A percentile compares a stretch with the other conserved stretches of the same genome.
These are phyloP conservation scores for Drosophila sturtevanti DNA, from an alignment of 1,140 invertebrate species.

Conservation along the genomic window DNA sequence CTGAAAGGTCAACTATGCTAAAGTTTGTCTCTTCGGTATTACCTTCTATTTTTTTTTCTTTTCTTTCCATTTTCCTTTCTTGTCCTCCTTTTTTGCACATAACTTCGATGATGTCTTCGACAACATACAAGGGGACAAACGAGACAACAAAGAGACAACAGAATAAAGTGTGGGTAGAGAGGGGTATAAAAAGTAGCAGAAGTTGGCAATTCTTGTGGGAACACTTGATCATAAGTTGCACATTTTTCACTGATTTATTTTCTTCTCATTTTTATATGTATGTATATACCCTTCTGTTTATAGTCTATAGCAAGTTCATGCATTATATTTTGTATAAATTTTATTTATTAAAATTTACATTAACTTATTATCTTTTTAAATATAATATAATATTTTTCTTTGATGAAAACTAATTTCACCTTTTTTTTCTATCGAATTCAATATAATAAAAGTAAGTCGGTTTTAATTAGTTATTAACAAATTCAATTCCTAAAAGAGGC, in stretches of 20 bases:
- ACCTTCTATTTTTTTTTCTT: neutral
- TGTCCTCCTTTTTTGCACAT: slow-evolving; percentile 47
- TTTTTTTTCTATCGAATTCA: too few relatives aligned
- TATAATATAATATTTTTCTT: too few relatives aligned
- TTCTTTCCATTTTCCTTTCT: neutral
- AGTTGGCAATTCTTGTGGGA: slow-evolving; percentile 80
- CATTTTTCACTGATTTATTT: slow-evolving; percentile 77
- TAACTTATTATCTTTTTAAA: too few relatives aligned
- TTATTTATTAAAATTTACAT: too few relatives aligned
- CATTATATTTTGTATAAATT: too few relatives aligned
- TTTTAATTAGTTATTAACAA: too few relatives aligned
- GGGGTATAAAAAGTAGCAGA: slow-evolving; percentile 12
- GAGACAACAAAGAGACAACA: slow-evolving; percentile 72
- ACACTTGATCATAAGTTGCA: slow-evolving; percentile 80
- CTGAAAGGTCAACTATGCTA: slow-evolving; percentile 70
- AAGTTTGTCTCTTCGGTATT: slow-evolving; percentile 52
- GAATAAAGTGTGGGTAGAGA: slow-evolving; percentile 41
- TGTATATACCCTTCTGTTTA: neutral
- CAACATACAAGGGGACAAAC: slow-evolving; percentile 50
- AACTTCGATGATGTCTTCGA: slow-evolving; percentile 78
- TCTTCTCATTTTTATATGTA: slow-evolving; percentile 11
- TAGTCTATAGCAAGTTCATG: too few relatives aligned
- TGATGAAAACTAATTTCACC: too few relatives aligned
- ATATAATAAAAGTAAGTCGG: too few relatives aligned
- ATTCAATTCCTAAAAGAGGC: too few relatives aligned